Evolutionary conservation across 1,140 invertebrate genomes (phyloP).

Genomic region (Lanistes nyassanus): DNA sequence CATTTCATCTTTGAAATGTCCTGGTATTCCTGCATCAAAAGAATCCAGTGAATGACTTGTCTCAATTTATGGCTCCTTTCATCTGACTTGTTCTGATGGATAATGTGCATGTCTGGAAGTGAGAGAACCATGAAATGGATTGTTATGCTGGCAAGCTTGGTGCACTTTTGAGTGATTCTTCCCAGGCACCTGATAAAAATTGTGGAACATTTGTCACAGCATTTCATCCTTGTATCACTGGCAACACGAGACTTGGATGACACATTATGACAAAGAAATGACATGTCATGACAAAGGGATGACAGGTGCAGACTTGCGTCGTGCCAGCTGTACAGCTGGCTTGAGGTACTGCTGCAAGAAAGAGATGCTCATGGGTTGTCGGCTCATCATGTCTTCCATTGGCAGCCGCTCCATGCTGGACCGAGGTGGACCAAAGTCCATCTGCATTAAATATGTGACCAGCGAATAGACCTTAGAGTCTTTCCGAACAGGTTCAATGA

Average conservation of each 20-base stretch:
- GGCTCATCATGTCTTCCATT: conserved; percentile 55
- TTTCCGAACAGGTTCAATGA: conserved; percentile 58
- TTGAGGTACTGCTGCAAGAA: conserved; percentile 58
- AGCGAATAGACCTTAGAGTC: conserved; percentile 59
- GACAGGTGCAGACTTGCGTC: conserved; percentile 28
- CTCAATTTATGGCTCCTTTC: too few species aligned
- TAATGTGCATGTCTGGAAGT: too few species aligned
- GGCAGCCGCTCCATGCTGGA: conserved; percentile 24
- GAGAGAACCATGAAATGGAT: too few species aligned
- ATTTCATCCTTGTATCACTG: not conserved
- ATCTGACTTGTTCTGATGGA: too few species aligned
- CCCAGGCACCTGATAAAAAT: too few species aligned
- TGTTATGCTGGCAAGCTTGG: too few species aligned
- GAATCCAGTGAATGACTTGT: too few species aligned
- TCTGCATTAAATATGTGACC: conserved; percentile 63
- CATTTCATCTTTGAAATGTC: too few species aligned
- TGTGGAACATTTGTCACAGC: too few species aligned
- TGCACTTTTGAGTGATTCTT: too few species aligned
- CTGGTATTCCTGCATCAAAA: too few species aligned
- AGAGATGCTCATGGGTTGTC: conserved; percentile 56
- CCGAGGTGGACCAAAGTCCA: conserved; percentile 33
- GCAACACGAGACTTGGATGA: not conserved
- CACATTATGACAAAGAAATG: not conserved
- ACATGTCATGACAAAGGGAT: conserved; percentile 2
- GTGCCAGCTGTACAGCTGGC: conserved; percentile 37